Evolutionary conservation across 2,797 vertebrate species (phyloP), one percentile per base, ranked within the genome.

Genomic region (Meda fulgida): DNA sequence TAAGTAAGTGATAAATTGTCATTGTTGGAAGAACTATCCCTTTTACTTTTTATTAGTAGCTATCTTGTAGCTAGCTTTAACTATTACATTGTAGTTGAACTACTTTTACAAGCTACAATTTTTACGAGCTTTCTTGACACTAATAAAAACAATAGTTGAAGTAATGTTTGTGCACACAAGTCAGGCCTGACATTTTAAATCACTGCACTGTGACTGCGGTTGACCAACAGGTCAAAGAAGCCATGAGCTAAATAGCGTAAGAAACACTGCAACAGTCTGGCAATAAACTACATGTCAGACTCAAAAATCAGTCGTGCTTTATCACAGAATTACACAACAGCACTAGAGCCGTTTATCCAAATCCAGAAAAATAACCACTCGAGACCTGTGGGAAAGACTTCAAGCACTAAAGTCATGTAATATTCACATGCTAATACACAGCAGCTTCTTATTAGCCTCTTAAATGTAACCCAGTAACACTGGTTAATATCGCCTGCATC

Each of bases 141-240:
- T 23, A 14, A 66, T 48, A 34, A 34, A n/a, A 51, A 19, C 10
- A 34, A 53, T 0, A 31, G 16, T 0, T 34, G 46, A 19, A 40
- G 55, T 78, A 21, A 43, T 29, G 19, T 13, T 21, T 58, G n/a
- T 9, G 3, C 38, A 80, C 36, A 34, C 26, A 34, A 5, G 13
- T 31, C 29, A 63, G 2, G 34, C 21, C 48, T 60, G 23, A n/a
- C 58, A 75, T 51, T 34, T 51, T 6, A 36, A 66, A 51, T 66
- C 58, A 19, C 3, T 29, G 34, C 31, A 67, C 23, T 69, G 29
- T 29, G 71, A 46, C 18, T 40, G 81, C 8, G 34, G 60, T 69
- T 84, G 71, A 84, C 81, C 46, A 83, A 77, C n/a, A 66, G 63
- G 60, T 84, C 46, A 83, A 66, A 75, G 40, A 16, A 38, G 43